Evolutionary conservation across 2,113 vertebrate species (phyloP).

Genomic region (Neolamprologus caudopunctatus): DNA sequence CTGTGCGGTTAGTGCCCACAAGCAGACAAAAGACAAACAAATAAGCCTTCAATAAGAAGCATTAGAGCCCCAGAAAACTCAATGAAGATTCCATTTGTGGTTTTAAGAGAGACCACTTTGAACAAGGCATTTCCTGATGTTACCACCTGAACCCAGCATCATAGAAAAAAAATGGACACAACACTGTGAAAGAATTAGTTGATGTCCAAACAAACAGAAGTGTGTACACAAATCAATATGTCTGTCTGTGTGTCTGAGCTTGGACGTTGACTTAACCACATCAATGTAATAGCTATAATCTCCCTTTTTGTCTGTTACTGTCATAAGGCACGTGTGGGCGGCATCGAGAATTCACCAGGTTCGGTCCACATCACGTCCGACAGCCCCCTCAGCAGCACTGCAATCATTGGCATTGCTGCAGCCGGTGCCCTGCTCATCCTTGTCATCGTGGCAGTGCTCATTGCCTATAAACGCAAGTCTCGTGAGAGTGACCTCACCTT

Average conservation of each 20-base stretch:
- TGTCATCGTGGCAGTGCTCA: constrained; percentile 93
- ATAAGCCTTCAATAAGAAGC: constrained; percentile 47
- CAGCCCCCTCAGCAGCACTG: constrained; percentile 92
- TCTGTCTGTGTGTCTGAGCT: constrained; percentile 6
- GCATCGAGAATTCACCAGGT: constrained; percentile 92
- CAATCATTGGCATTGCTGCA: constrained; percentile 92
- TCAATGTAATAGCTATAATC: not conserved
- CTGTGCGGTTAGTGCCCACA: constrained; percentile 46
- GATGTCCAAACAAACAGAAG: constrained; percentile 14
- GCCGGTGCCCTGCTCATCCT: constrained; percentile 91
- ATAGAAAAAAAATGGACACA: constrained; percentile 26
- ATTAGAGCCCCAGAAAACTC: constrained; percentile 53
- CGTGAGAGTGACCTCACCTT: constrained; percentile 94
- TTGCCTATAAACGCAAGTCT: constrained; percentile 97
- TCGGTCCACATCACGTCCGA: constrained; percentile 95
- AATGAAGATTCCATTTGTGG: constrained; percentile 64
- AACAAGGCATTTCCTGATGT: constrained; percentile 25
- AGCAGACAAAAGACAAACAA: constrained; percentile 59
- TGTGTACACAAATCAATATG: constrained; percentile 24
- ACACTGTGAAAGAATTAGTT: constrained; percentile 32
- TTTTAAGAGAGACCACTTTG: constrained; percentile 47
- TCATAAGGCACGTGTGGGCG: constrained; percentile 87
- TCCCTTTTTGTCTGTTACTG: not conserved
- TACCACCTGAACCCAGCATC: constrained; percentile 25
- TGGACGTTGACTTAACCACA: not conserved